Conservation (phyloP, 2,113 vertebrate genomes). For the Eleginops maclovinus region DNA sequence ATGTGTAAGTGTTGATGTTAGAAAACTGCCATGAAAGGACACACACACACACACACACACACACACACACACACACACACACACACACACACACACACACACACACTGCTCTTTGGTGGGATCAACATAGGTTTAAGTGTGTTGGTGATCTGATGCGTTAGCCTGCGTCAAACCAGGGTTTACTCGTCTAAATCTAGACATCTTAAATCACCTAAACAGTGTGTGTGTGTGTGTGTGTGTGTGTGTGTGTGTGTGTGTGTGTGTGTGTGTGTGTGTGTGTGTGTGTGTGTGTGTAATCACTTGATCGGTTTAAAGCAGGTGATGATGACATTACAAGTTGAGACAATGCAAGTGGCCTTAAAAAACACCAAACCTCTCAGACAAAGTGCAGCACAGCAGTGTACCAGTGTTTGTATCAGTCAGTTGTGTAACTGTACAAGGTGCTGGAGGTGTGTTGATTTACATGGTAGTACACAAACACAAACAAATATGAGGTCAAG, state of each 20-base stretch:
- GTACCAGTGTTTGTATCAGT: not conserved
- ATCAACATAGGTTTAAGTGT: constrained; percentile 6
- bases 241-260: constrained; percentile 10
- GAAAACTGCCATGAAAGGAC: constrained; percentile 5
- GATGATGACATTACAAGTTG: not conserved
- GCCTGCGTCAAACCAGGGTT: constrained; percentile 11
- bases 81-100: constrained; percentile 7
- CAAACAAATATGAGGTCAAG: constrained; percentile 39
- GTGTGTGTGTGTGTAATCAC: constrained; percentile 15
- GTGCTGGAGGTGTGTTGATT: constrained; percentile 47
- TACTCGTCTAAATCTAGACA: constrained; percentile 18
- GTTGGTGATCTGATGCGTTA: not conserved
- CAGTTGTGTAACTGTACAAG: constrained; percentile 61
- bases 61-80: constrained; percentile 10
- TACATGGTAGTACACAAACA: constrained; percentile 4
- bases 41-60: not conserved
- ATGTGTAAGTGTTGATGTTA: constrained; percentile 37
- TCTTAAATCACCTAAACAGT: constrained; percentile 11
- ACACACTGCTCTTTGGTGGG: constrained; percentile 27
- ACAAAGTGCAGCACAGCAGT: not conserved
- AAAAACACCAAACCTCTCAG: not conserved
- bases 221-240: constrained; percentile 3
- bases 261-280: not conserved
- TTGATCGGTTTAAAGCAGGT: constrained; percentile 20
- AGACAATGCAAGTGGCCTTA: not conserved